phyloP scores from a whole-genome alignment of 2,888 invertebrate genomes.

The Leptinotarsa rubiginosa region DNA sequence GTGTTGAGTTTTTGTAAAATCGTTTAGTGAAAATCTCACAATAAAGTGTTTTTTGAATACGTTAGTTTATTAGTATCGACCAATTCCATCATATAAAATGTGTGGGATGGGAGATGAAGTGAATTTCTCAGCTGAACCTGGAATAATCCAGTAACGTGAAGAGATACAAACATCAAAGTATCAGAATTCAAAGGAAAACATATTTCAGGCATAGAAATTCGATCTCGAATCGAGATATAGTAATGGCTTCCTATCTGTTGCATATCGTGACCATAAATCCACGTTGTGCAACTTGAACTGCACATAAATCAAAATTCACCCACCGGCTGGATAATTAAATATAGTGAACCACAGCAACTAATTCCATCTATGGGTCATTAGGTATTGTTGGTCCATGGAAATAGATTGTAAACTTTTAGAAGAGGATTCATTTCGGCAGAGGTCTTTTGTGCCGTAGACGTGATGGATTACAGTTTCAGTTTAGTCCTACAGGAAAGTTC shows the following conservation, averaged over 20 bases:
- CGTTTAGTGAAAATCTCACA: too few relatives aligned
- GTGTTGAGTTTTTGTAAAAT: too few relatives aligned
- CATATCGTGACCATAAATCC: background rate
- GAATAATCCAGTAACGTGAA: background rate
- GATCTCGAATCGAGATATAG: background rate
- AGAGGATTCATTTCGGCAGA: background rate
- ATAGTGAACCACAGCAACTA: background rate
- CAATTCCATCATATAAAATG: too few relatives aligned
- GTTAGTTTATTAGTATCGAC: too few relatives aligned
- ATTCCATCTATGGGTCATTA: constrained; percentile 1
- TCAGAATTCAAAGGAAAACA: background rate
- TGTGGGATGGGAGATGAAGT: too few relatives aligned
- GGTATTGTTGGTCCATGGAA: constrained; percentile 7
- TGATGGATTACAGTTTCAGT: constrained; percentile 2
- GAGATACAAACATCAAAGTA: background rate
- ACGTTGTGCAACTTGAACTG: background rate
- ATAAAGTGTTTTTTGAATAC: too few relatives aligned
- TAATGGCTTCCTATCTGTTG: constrained; percentile 11
- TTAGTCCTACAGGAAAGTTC: background rate
- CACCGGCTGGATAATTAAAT: background rate
- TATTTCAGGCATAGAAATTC: background rate
- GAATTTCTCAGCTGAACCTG: too few relatives aligned
- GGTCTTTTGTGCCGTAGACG: background rate
- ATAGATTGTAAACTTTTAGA: background rate
- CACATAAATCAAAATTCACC: constrained; percentile 2